Conservation (phyloP, 2,888 invertebrate genomes). For the Aelia acuminata region DNA sequence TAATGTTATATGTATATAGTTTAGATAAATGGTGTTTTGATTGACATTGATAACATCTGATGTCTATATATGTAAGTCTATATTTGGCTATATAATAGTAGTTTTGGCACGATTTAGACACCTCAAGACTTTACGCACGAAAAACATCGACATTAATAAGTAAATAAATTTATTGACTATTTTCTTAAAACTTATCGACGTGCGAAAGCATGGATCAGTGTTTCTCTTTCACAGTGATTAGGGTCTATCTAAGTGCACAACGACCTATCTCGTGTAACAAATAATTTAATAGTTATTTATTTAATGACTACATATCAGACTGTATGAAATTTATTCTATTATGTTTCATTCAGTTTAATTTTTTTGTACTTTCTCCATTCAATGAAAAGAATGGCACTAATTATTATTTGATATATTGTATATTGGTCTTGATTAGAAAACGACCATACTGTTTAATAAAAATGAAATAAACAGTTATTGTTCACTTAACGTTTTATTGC, state of each 20-base stretch:
- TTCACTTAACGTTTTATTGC: constrained; percentile 42
- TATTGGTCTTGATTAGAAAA: constrained; percentile 58
- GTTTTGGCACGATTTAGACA: constrained; percentile 59
- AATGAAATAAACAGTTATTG: constrained; percentile 59
- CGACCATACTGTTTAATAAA: constrained; percentile 60
- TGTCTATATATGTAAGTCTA: constrained; percentile 54
- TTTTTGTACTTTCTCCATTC: constrained; percentile 49
- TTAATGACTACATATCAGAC: constrained; percentile 61
- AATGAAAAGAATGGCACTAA: constrained; percentile 36
- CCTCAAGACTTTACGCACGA: constrained; percentile 59
- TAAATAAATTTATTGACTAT: constrained; percentile 58
- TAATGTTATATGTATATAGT: constrained; percentile 60
- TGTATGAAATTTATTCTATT: constrained; percentile 56
- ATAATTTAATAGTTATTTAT: constrained; percentile 50
- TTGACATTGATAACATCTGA: constrained; percentile 50
- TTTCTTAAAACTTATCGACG: constrained; percentile 53
- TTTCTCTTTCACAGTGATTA: constrained; percentile 54
- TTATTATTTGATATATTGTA: constrained; percentile 58
- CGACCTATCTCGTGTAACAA: constrained; percentile 36
- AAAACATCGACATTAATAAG: constrained; percentile 57
- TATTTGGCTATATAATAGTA: constrained; percentile 57
- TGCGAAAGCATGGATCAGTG: constrained; percentile 33
- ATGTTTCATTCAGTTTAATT: constrained; percentile 42
- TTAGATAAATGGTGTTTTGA: constrained; percentile 59
- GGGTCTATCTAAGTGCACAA: constrained; percentile 59